phyloP scores from a whole-genome alignment of 2,113 vertebrate genomes.

The Plecotus auritus region DNA sequence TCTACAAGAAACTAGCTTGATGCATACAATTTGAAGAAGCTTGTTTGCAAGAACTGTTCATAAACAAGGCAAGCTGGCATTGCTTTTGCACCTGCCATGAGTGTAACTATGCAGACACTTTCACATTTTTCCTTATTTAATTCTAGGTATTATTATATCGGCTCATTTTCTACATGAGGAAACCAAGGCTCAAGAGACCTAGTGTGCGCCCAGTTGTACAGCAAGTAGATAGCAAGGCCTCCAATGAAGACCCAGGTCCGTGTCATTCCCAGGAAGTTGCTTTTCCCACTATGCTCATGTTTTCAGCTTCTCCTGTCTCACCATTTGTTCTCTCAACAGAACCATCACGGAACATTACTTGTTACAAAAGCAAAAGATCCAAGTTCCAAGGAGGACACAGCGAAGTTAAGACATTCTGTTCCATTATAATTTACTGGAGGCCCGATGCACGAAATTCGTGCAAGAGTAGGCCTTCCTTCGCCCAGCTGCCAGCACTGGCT shows the following conservation, averaged over 20 bases:
- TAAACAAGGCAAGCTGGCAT: background rate
- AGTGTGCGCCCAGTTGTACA: background rate
- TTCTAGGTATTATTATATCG: background rate
- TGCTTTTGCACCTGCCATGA: background rate
- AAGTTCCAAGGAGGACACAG: background rate
- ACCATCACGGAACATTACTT: background rate
- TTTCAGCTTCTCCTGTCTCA: background rate
- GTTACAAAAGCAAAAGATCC: background rate
- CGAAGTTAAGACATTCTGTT: background rate
- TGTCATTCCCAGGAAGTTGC: too few relatives aligned
- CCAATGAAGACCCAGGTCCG: background rate
- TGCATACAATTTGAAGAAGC: background rate
- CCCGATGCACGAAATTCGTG: too few relatives aligned
- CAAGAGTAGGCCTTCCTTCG: too few relatives aligned
- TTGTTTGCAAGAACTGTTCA: background rate
- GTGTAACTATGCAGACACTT: background rate
- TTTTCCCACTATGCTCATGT: background rate
- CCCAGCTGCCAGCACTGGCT: too few relatives aligned
- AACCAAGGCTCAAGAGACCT: background rate
- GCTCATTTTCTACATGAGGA: background rate
- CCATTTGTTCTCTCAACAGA: background rate
- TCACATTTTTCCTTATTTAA: background rate
- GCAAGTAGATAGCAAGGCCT: background rate
- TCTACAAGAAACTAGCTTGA: background rate
- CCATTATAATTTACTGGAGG: background rate